Base-by-base conservation (phyloP, 2,113 vertebrate species). In the Syngnathus scovelli region DNA sequence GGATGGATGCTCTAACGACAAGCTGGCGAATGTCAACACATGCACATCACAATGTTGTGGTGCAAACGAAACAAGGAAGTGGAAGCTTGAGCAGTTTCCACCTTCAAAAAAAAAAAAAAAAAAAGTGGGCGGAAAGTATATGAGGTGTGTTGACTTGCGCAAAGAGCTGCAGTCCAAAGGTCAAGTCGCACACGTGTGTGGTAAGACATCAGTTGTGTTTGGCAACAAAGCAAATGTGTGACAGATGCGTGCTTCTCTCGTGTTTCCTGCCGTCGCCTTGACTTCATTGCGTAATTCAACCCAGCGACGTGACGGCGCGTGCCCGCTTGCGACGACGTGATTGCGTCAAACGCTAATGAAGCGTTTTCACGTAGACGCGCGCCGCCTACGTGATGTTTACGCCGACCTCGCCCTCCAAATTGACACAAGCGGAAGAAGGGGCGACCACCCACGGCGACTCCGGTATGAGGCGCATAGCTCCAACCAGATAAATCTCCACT, bases 401-500 rank as follows among this genome's bases (percentile, higher is more conserved):
- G 59, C 70, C 69, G 67, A 1, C 54, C 66, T 56, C n/a, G 37
- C 46, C n/a, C 33, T 64, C 70, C 71, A 83, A 77, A 79, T 61
- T 49, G 70, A 73, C 78, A 73, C 21, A 64, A 76, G 78, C 75
- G 48, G 71, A 78, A 18, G 61, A 78, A 18, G 61, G 58, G 27
- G 3, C 43, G 90, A 87, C 86, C 88, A 86, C 86, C 89, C 84
- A 86, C 76, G 56, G 56, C 1, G 72, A 65, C 48, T 36, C 43
- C 70, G 74, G 81, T 64, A 63, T 67, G 76, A 76, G 67, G 80
- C 70, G 66, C 69, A 84, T 36, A 81, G 52, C 72, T 77, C 51
- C 71, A 66, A 75, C 76, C 84, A 88, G 89, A 86, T 85, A 86
- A 78, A 88, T 85, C 82, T 82, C 76, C 61, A 77, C 86, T 91